Evolutionary conservation across 2,888 invertebrate species (phyloP).

Genomic region (Zelleria hepariella): DNA sequence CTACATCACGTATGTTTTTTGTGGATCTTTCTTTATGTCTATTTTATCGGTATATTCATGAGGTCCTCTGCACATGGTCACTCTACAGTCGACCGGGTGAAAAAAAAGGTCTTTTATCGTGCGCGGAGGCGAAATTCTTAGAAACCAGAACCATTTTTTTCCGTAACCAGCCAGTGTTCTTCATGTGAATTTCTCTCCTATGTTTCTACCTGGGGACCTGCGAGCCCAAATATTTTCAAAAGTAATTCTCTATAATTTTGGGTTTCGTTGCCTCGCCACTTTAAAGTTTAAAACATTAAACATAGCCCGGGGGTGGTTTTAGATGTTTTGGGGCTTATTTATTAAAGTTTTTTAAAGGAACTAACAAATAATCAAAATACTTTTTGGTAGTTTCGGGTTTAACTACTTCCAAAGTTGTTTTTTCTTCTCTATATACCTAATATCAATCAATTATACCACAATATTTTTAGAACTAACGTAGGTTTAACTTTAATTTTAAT

Average conservation of each 20-base stretch:
- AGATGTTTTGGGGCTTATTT: not conserved
- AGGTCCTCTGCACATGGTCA: not conserved
- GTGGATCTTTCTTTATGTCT: too few relatives aligned
- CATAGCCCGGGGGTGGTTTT: slow-evolving; percentile 17
- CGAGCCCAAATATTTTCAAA: not conserved
- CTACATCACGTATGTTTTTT: too few relatives aligned
- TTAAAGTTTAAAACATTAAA: slow-evolving; percentile 14
- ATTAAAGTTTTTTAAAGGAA: slow-evolving; percentile 2
- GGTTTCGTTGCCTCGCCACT: too few relatives aligned
- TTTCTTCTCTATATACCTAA: too few relatives aligned
- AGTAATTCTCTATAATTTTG: slow-evolving; percentile 19
- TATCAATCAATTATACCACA: too few relatives aligned
- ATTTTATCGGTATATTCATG: too few relatives aligned
- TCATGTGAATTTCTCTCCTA: slow-evolving; percentile 32
- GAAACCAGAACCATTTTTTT: slow-evolving; percentile 45
- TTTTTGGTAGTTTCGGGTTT: too few relatives aligned
- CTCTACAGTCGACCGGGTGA: slow-evolving; percentile 10
- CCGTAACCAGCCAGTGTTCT: slow-evolving; percentile 7
- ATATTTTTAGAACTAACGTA: too few relatives aligned
- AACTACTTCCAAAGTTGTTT: too few relatives aligned
- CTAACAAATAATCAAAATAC: too few relatives aligned
- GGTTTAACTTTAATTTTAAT: too few relatives aligned
- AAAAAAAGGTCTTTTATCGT: slow-evolving; percentile 27
- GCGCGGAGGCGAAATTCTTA: slow-evolving; percentile 30
- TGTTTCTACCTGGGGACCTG: slow-evolving; percentile 31